Conservation (phyloP, 2,888 invertebrate genomes). For the Lepidochitona cinerea region DNA sequence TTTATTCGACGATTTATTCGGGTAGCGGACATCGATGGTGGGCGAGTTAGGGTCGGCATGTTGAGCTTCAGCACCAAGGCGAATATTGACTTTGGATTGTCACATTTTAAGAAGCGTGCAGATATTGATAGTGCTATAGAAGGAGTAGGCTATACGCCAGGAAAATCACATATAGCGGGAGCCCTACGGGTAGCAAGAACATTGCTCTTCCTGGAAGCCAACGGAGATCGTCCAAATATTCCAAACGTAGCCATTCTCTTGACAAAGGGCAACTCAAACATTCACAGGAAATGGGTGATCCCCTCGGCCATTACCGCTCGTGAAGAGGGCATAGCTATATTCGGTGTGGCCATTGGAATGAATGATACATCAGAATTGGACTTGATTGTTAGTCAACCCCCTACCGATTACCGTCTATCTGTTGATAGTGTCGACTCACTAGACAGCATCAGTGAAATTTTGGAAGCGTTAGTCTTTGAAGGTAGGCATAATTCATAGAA, state of each 20-base stretch:
- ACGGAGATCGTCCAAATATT: not conserved
- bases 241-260: not conserved
- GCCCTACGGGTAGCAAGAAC: not conserved
- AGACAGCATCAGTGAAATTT: conserved; percentile 12
- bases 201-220: not conserved
- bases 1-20: not conserved
- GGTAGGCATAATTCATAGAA: conserved; percentile 17
- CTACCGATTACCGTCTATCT: conserved; percentile 21
- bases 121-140: not conserved
- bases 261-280: conserved; percentile 26
- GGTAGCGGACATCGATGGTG: not conserved
- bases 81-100: conserved; percentile 28
- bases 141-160: not conserved
- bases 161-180: not conserved
- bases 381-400: conserved; percentile 32
- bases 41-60: conserved; percentile 5
- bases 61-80: conserved; percentile 22
- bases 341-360: not conserved
- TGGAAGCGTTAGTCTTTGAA: conserved; percentile 31
- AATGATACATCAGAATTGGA: conserved; percentile 23
- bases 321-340: conserved; percentile 1
- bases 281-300: conserved; percentile 24
- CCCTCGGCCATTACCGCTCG: conserved; percentile 16
- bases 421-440: conserved; percentile 33
- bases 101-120: conserved; percentile 17